A percentile compares a stretch with the other conserved stretches of the same genome.
These are phyloP conservation scores for Zaprionus taronus DNA, from an alignment of 1,140 invertebrate genomes.

Conservation along the genomic window DNA sequence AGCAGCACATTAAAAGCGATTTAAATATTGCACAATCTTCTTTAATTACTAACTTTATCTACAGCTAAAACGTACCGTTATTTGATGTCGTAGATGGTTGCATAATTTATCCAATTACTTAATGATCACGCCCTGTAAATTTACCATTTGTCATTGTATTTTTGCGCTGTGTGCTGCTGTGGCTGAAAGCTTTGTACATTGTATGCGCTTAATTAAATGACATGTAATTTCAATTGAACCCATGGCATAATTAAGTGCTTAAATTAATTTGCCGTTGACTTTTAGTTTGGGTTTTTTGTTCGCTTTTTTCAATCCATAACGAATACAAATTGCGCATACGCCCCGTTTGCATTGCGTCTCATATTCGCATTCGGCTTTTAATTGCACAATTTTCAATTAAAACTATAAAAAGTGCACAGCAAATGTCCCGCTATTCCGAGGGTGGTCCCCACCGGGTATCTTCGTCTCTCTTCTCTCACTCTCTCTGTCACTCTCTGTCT, in stretches of 20 bases:
- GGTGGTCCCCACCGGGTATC: slow-evolving; percentile 3
- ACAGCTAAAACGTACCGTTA: neutral
- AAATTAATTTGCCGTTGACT: slow-evolving; percentile 73
- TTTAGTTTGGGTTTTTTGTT: slow-evolving; percentile 27
- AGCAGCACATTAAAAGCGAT: neutral
- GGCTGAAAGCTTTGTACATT: slow-evolving; percentile 25
- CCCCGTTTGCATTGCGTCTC: slow-evolving; percentile 45
- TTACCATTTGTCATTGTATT: neutral
- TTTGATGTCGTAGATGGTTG: neutral
- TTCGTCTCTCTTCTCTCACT: slow-evolving; percentile 1
- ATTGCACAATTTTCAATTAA: slow-evolving; percentile 77
- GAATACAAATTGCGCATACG: slow-evolving; percentile 62
- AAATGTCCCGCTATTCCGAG: slow-evolving; percentile 18
- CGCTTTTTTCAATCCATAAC: neutral
- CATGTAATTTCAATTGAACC: slow-evolving; percentile 70
- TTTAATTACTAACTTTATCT: neutral
- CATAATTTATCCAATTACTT: neutral
- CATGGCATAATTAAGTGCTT: slow-evolving; percentile 68
- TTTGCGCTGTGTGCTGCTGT: neutral
- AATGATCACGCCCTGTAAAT: neutral
- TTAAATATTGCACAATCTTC: neutral
- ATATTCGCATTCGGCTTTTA: slow-evolving; percentile 59
- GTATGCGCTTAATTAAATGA: slow-evolving; percentile 69
- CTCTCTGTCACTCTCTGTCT: neutral
- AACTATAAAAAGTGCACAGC: slow-evolving; percentile 53